Base-by-base conservation (phyloP, 2,113 vertebrate genomes). In the Hassar affinis region DNA sequence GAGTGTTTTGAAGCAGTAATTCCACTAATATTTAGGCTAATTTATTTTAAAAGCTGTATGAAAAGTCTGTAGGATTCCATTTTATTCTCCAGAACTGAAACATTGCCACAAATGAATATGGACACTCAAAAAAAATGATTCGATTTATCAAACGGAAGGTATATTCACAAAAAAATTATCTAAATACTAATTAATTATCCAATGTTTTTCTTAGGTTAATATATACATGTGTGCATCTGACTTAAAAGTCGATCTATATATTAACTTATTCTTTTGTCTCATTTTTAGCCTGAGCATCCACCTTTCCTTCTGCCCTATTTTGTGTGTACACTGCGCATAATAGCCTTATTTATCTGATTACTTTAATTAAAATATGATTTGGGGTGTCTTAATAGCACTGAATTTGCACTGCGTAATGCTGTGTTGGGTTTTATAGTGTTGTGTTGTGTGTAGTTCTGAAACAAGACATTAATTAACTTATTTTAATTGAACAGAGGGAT, bases 341-440 rank as follows among this genome's bases (percentile, higher is more conserved):
- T 54, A 30, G 33, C 35, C 51, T 47, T 78, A 27, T 78, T 54
- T 77, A 47, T 45, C 54, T 86, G 45, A 47, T 61, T 69, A 78
- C 66, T 38, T 66, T 61, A 30, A 61, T 85, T 82, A 25, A 79
- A 78, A 56, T n/a, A 47, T 33, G 64, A 20, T 68, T 66, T 68
- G 30, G 12, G 6, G 15, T 18, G 17, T 3, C 17, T 22, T 38
- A 4, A 3, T 38, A 56, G 27, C 30, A 6, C 15, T 56, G 18
- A 17, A 33, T 57, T 77, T 76, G 49, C 38, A 10, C 61, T 68
- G 30, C 49, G 5, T 30, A 54, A 3, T 33, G 49, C 51, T 76
- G 49, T 33, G 47, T 51, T 75, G 25, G 27, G 47, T 52, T 54
- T 30, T 47, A 30, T 18, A 18, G 11, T 33, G 15, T 20, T 78